Base-by-base conservation (phyloP, 2,888 invertebrate species). In the Cylloceria caligata region DNA sequence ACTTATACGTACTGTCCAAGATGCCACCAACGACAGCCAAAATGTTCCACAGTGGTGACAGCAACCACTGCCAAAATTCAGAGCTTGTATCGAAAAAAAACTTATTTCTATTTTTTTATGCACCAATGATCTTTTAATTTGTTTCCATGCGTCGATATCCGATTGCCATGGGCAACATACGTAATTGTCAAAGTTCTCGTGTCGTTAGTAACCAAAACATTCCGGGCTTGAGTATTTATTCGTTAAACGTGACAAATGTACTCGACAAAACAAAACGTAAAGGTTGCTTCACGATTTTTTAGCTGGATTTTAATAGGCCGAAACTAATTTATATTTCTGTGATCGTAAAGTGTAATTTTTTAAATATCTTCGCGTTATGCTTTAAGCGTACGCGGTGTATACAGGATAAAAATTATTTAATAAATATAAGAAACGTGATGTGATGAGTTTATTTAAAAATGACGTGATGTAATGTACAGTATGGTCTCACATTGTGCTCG, bases 251-350 rank as follows among this genome's bases (percentile, higher is more conserved):
- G 9, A 47, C 13, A 30, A 36, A 69, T 7, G 36, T 52, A 24
- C 52, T 49, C n/a, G 0, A 45, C 49, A 30, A 55, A 21, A 67
- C 13, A 67, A 11, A 13, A 55, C 6, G 6, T 3, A 62, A 39
- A 11, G 21, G 71, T 42, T 13, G 30, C 36, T 55, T 45, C 71
- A 36, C 73, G 42, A 47, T 57, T 68, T 64, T 73, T 13, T 9
- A 24, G n/a, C 39, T 39, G 57, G 55, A 21, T 34, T 67, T 57
- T 45, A 21, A 42, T 67, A 45, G 21, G 65, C 42, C 52, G 24
- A 68, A 49, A 42, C 13, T 16, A 67, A 13, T 68, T 34, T 62
- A 67, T 16, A 19, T 47, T 57, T 47, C 80, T 75, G 80, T 80
- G 74, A 75, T 75, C 47, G 36, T 49, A 36, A 55, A 36, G 13